Percentiles rank a stretch among this genome's conserved stretches.
Evolutionary conservation across 1,140 invertebrate species (phyloP).

Genomic region (Halesus radiatus): DNA sequence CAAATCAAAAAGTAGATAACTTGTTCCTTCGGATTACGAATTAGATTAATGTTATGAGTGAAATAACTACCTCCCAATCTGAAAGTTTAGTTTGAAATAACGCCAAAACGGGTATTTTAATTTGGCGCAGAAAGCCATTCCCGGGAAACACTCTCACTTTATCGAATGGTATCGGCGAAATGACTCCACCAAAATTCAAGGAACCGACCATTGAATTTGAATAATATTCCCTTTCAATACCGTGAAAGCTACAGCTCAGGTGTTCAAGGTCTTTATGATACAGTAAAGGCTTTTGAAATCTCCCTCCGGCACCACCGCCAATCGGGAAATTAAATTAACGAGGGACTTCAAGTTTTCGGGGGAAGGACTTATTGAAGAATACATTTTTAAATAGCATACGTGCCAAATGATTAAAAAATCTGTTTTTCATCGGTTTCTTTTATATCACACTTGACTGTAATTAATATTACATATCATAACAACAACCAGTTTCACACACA

Average conservation of each 20-base stretch:
- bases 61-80: too few relatives aligned
- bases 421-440: too few relatives aligned
- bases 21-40: too few relatives aligned
- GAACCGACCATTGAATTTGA: neutral
- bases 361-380: neutral
- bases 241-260: neutral
- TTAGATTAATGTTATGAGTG: too few relatives aligned
- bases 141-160: neutral
- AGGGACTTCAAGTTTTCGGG: neutral
- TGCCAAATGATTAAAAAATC: too few relatives aligned
- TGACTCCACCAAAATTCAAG: neutral
- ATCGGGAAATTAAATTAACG: neutral
- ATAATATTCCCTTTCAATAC: conserved; percentile 6
- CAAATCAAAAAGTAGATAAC: too few relatives aligned
- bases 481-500: too few relatives aligned
- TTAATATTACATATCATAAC: too few relatives aligned
- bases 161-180: too few relatives aligned
- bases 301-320: neutral
- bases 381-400: too few relatives aligned
- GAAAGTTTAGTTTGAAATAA: neutral
- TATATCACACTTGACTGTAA: too few relatives aligned
- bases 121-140: neutral
- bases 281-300: neutral
- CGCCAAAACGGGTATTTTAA: neutral
- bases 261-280: conserved; percentile 6